Evolutionary conservation across 2,797 vertebrate genomes (phyloP), one percentile per base, ranked within the genome.

Genomic region (Danio kyathit): DNA sequence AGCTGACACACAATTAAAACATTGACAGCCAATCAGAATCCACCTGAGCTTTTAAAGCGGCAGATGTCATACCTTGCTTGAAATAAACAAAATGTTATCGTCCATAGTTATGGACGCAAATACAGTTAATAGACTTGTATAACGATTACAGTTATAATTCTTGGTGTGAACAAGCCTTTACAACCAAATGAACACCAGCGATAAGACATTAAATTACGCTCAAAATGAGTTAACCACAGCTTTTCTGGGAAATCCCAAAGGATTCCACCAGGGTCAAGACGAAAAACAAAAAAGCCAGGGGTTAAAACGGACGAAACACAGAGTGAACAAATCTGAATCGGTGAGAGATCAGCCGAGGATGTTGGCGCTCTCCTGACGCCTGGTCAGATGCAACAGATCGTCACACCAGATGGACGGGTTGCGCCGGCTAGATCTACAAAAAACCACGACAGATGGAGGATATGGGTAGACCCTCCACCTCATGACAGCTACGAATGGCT

Each of bases 301-400:
- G 52, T n/a, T 17, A 60, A 13, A 74, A 73, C 14, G 19, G 57
- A 59, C 19, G 56, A 19, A 57, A 67, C 10, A 10, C 29, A 29
- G 46, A 17, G 54, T 13, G 49, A 48, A 46, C 44, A 56, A 10
- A 56, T 49, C 72, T 66, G 77, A 81, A 81, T 83, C 65, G 71
- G 75, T 38, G 84, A 85, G 86, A 85, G 74, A 87, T 89, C 88
- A 81, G 84, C 87, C 64, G 12, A 52, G 76, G 74, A 51, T 19
- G 29, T 44, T 64, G 52, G 46, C 60, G 40, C 66, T 81, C 79
- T 76, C 73, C 69, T 54, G 71, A 57, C 64, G 74, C 59, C 79
- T 81, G 79, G 84, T 86, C 88, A 81, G 84, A 87, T 65, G 63
- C 81, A 67, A 61, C 64, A 13, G 71, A 85, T 87, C 84, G 19